Evolutionary conservation across 2,113 vertebrate genomes (phyloP), one percentile per base, ranked within the genome.

Genomic region (Tyto alba): DNA sequence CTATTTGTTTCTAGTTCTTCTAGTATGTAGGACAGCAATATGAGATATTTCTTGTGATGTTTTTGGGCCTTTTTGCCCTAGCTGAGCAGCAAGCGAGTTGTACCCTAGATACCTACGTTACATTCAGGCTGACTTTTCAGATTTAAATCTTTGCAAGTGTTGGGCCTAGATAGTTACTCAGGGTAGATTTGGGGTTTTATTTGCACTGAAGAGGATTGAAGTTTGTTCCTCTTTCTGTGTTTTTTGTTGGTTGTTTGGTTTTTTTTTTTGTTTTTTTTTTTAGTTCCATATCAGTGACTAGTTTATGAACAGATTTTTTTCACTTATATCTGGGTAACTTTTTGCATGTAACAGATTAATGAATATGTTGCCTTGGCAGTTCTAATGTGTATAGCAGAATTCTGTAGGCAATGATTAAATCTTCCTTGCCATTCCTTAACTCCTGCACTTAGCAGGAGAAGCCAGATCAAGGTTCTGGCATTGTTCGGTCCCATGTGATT

Each of bases 351-450:
- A 5, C 3, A 13, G 18, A 7, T 48, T 13, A 32, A n/a, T 19
- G 15, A 73, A 11, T 62, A 10, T 43, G 69, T 43, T 50, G 13
- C 17, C 48, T 29, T 30, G 29, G 19, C 43, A 50, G 18, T 43
- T 56, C 6, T 50, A 9, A 74, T 30, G 7, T 6, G 6, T 36
- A 8, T 7, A 32, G 36, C 43, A 57, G 71, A 30, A 52, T 34
- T 45, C 0, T 0, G 7, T n/a, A 59, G 71, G 50, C 43, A 13
- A 3, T 7, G 48, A 22, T 27, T n/a, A 59, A 27, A 11, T 50
- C 13, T 13, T 55, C 27, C 20, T 45, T 62, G 47, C 67, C 38
- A 26, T 50, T 48, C 22, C 41, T 30, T 62, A 34, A 19, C 27
- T 26, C 16, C 22, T 60, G 23, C 2, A 1, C 48, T 57, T 43